phyloP scores from a whole-genome alignment of 2,797 vertebrate species.

The Coregonus suidteri region DNA sequence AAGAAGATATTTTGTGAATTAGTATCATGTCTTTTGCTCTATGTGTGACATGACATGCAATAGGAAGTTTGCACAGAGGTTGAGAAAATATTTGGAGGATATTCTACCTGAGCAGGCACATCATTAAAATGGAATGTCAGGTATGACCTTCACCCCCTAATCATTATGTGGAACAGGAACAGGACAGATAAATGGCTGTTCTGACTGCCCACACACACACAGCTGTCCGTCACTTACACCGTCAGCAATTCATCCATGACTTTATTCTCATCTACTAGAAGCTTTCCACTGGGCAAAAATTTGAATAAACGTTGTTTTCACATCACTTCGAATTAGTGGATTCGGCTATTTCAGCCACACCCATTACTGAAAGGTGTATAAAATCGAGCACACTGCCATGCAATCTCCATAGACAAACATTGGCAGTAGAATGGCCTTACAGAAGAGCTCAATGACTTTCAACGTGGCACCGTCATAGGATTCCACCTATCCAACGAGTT shows the following conservation, averaged over 20 bases:
- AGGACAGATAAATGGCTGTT: constrained; percentile 34
- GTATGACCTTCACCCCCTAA: constrained; percentile 40
- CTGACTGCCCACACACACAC: constrained; percentile 28
- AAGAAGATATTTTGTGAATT: constrained; percentile 25
- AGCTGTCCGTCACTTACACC: constrained; percentile 51
- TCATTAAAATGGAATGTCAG: constrained; percentile 57
- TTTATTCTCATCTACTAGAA: constrained; percentile 36
- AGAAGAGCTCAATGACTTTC: too few relatives aligned
- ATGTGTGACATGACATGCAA: not conserved
- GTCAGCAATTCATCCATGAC: constrained; percentile 50
- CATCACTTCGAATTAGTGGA: too few relatives aligned
- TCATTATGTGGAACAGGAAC: constrained; percentile 26
- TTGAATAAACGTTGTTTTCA: too few relatives aligned
- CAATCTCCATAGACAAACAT: too few relatives aligned
- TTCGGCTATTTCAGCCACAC: too few relatives aligned
- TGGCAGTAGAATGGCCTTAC: too few relatives aligned
- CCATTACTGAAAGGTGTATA: too few relatives aligned
- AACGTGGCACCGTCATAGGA: too few relatives aligned
- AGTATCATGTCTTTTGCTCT: constrained; percentile 9
- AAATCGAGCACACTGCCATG: too few relatives aligned
- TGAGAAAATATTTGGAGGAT: not conserved
- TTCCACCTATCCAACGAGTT: too few relatives aligned
- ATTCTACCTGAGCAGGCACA: constrained; percentile 37
- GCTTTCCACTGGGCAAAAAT: constrained; percentile 14
- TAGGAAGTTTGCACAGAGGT: not conserved